Evolutionary conservation across 1,140 invertebrate species (phyloP), one percentile per base, ranked within the genome.

Genomic region (Megalonaias nervosa): DNA sequence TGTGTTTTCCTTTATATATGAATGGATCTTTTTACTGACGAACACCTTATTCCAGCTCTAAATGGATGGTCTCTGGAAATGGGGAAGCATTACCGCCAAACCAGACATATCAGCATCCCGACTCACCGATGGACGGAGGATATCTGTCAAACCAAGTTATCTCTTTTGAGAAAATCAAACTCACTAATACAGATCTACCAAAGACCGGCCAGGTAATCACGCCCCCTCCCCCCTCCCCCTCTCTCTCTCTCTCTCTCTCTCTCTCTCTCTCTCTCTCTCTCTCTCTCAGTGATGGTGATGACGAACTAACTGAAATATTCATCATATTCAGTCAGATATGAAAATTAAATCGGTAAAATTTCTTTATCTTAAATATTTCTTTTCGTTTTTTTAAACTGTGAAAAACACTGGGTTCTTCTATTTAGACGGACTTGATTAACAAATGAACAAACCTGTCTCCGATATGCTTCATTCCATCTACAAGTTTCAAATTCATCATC

Each of bases 141-240:
- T 96, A 97, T 87, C 97, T 98, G 94, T 97, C 97, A 87, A 96
- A 98, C 79, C 94, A 96, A 0, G 81, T 84, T 11, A 94, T 98
- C 57, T 96, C 95, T 1, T 99, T 99, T 88, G 96, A 96, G 14
- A 97, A 98, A 93, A 96, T 98, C 1, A 99, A 99, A 91, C 91
- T 99, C 14, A 99, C 97, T 0, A 99, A 99, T 89, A 98, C 97
- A 59, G 81, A 85, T 13, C 76, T 67, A n/a, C 67, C 79, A 3
- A 75, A 69, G 57, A n/a, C 71, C 0, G 83, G 85, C n/a, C 86
- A 89, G 84, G 84, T 87, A 77, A 48, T 48, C 60, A 16, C 56
- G 15, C 15, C 6, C 11, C n/a, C 23, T 19, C 23, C 17, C 2
- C 60, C 2, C 17, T n/a, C 17, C 2, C 17, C 5, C 21, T 23